Base-by-base conservation (phyloP, 2,888 invertebrate species). In the Patella ulyssiponensis region DNA sequence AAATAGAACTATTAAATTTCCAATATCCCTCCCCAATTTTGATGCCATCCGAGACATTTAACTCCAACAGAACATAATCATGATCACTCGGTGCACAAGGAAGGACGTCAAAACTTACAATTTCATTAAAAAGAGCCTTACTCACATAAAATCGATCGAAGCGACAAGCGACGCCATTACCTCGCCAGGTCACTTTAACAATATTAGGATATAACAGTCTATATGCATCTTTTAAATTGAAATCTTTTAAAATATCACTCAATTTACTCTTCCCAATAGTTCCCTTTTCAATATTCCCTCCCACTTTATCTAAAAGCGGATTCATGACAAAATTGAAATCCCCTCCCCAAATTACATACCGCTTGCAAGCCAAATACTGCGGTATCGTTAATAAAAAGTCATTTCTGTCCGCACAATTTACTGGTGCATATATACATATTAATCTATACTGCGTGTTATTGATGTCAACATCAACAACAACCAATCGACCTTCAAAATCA, bases 321-420 rank as follows among this genome's bases (percentile, higher is more conserved):
- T 64, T 14, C 64, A 64, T 64, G 20, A 64, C 64, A 64, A 64
- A 64, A 17, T 64, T 64, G 23, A 64, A 64, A 64, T 64, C 64
- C 23, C 64, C 64, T 1, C 64, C 64, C 20, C 20, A 64, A 23
- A 64, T 64, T 23, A 64, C 14, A 64, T 64, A 64, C 64, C 64
- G 64, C 23, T 64, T 20, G 23, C 20, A 23, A 20, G 64, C 23
- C 64, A 64, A 64, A 64, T 20, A 64, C 11, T 64, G 64, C 64
- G 64, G 64, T 64, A n/a, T 64, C 11, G 23, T 64, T 64, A n/a
- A 20, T 23, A 64, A 64, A 64, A 64, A 64, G 20, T 64, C 20
- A 12, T 64, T 64, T 11, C 64, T n/a, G 2, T 64, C 64, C 64
- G 64, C 64, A 64, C 64, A 20, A 23, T 23, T 64, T 23, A 64